phyloP scores from a whole-genome alignment of 2,797 vertebrate genomes.

The Brotula barbata region DNA sequence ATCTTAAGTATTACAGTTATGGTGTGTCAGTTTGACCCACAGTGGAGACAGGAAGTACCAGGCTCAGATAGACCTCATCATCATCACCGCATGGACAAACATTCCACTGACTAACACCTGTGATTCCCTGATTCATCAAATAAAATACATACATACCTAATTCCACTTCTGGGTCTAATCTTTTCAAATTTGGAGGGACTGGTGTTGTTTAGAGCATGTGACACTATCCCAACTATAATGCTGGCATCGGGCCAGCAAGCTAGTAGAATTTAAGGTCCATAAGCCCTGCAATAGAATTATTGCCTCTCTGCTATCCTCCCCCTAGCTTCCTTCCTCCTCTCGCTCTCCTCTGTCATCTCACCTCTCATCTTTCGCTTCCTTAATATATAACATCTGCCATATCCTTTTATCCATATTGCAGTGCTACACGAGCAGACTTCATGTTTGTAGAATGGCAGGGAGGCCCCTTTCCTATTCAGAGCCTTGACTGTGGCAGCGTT shows the following conservation, averaged over 20 bases:
- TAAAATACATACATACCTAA: slow-evolving; percentile 4
- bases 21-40: slow-evolving; percentile 7
- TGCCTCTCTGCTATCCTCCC: neutral
- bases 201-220: slow-evolving; percentile 5
- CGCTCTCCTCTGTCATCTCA: neutral
- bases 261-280: slow-evolving; percentile 6
- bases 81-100: neutral
- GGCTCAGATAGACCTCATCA: neutral
- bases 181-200: neutral
- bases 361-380: neutral
- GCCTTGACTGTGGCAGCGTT: slow-evolving; percentile 4
- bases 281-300: neutral
- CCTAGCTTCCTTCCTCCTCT: neutral
- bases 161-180: slow-evolving; percentile 9
- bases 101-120: neutral
- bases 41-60: slow-evolving; percentile 11
- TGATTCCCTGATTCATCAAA: neutral
- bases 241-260: slow-evolving; percentile 1
- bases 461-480: slow-evolving; percentile 37
- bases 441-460: neutral
- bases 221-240: slow-evolving; percentile 14
- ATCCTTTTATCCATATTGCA: neutral
- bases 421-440: neutral
- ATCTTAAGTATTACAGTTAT: neutral
- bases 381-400: neutral